These are phyloP conservation scores for Eptesicus fuscus DNA, from an alignment of 2,113 vertebrate species.

Conservation along the genomic window DNA sequence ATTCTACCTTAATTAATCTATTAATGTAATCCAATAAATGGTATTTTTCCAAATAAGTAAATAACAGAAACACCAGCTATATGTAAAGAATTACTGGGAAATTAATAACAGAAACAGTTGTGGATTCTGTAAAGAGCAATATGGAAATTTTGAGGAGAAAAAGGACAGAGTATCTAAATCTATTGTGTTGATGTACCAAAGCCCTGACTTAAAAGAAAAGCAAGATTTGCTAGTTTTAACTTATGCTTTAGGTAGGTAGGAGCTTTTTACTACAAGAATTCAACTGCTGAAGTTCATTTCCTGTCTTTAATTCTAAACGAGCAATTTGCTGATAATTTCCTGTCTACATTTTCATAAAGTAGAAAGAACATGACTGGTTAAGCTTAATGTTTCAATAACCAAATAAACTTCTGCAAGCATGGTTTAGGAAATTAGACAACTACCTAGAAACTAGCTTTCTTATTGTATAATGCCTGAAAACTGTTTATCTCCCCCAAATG, in stretches of 20 bases:
- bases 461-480: slow-evolving; percentile 70
- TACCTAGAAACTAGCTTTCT: slow-evolving; percentile 73
- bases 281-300: slow-evolving; percentile 80
- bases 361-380: slow-evolving; percentile 78
- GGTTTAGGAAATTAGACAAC: slow-evolving; percentile 79
- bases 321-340: slow-evolving; percentile 78
- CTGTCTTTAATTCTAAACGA: slow-evolving; percentile 81
- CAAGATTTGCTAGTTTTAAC: slow-evolving; percentile 70
- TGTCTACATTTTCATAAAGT: slow-evolving; percentile 81
- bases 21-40: slow-evolving; percentile 45
- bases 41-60: slow-evolving; percentile 40
- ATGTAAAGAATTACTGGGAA: slow-evolving; percentile 45
- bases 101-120: slow-evolving; percentile 54
- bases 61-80: background rate
- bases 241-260: slow-evolving; percentile 79
- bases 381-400: slow-evolving; percentile 74
- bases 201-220: slow-evolving; percentile 66
- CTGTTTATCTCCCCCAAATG: slow-evolving; percentile 73
- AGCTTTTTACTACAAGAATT: slow-evolving; percentile 77
- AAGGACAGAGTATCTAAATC: slow-evolving; percentile 46
- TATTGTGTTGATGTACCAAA: slow-evolving; percentile 70
- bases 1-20: background rate
- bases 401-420: slow-evolving; percentile 78
- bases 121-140: slow-evolving; percentile 37
- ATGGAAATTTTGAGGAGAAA: slow-evolving; percentile 47